Evolutionary conservation across 2,888 invertebrate species (phyloP), one percentile per base, ranked within the genome.

Genomic region (Acleris laterana): DNA sequence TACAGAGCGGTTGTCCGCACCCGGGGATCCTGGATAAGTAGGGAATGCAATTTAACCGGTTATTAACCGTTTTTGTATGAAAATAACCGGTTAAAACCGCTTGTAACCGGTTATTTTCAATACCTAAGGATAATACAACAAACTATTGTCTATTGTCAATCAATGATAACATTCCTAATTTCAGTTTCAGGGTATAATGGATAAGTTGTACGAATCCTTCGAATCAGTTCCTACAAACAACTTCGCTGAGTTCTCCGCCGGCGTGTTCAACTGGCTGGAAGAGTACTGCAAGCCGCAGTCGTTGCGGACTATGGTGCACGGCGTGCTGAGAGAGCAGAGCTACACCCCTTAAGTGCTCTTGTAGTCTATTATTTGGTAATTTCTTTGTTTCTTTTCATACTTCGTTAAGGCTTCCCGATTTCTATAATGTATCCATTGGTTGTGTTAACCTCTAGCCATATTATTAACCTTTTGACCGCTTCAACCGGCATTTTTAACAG

Each of bases 281-380:
- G 98, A 99, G 83, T 97, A 98, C 82, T 99, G 99, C 88, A 99
- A 99, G 87, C 99, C 99, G 16, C 97, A 98, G 93, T 97, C 97
- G 13, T 90, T 98, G 48, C 94, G 97, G 70, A 97, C 97, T 72
- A 95, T 98, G 81, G 97, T 98, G 5, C 94, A 96, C 68, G 95
- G 96, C 44, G 96, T 97, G 19, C 88, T 97, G 64, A 94, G 95
- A 68, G 95, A 96, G 77, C 94, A 97, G 75, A 93, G 84, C 70
- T 93, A 91, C 71, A 90, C 92, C 9, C 90, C 87, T 20, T 91
- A 63, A 46, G 44, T 7, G 46, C 44, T 6, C n/a, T 7, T 46
- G 5, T 17, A 46, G 17, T 44, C 16, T n/a, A 19, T 32, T 13
- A 44, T 25, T 17, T 22, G 25, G 19, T 55, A 38, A 20, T 2